Evolutionary conservation across 2,888 invertebrate genomes (phyloP).

Genomic region (Eupithecia pulchellata): DNA sequence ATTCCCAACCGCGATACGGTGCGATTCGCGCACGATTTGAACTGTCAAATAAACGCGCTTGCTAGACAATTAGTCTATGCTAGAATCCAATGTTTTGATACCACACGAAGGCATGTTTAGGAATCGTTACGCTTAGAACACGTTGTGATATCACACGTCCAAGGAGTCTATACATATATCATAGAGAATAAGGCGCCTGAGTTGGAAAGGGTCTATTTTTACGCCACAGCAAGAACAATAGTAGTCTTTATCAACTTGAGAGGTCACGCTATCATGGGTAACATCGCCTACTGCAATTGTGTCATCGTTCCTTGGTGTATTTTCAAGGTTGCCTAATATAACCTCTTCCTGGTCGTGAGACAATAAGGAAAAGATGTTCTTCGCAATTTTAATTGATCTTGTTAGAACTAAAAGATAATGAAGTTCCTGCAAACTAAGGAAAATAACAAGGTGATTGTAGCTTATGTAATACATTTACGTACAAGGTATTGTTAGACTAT

Average conservation of each 20-base stretch:
- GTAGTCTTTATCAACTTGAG: neutral
- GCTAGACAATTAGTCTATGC: too few relatives aligned
- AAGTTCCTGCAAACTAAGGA: constrained; percentile 9
- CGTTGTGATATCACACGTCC: too few relatives aligned
- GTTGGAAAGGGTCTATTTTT: neutral
- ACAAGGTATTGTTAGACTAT: neutral
- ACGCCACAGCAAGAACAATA: neutral
- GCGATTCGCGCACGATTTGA: too few relatives aligned
- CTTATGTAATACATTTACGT: neutral
- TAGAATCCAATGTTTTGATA: too few relatives aligned
- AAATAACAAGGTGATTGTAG: neutral
- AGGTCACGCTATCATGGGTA: neutral
- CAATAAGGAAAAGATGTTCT: constrained; percentile 5
- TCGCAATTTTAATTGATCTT: constrained; percentile 12
- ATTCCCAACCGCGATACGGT: too few relatives aligned
- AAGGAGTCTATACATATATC: too few relatives aligned
- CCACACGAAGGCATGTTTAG: too few relatives aligned
- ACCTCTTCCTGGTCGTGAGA: constrained; percentile 8
- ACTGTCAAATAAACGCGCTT: too few relatives aligned
- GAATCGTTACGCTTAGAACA: too few relatives aligned
- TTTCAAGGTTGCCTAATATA: constrained; percentile 3
- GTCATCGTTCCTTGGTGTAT: neutral
- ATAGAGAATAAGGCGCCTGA: too few relatives aligned
- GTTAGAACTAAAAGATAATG: constrained; percentile 7
- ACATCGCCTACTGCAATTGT: neutral